Base-by-base conservation (phyloP, 2,888 invertebrate genomes). In the Drosophila paranaensis region DNA sequence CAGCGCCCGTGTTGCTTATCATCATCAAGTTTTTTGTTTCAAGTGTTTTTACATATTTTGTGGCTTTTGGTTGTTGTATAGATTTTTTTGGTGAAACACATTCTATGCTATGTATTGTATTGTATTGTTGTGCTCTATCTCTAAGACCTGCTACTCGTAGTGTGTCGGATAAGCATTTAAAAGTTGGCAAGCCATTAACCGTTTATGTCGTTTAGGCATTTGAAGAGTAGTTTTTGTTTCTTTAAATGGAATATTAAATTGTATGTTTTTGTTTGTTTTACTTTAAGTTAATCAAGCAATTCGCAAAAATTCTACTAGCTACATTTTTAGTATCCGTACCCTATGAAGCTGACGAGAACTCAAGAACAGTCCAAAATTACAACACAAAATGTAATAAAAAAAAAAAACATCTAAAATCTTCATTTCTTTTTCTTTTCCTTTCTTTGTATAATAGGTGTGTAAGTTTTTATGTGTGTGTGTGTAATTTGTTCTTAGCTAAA, bases 261-360 rank as follows among this genome's bases (percentile, higher is more conserved):
- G 55, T 82, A 71, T 51, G 57, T 71, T 69, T 71, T 60, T 69
- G 46, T 27, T 58, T 40, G 30, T 61, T 65, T 72, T 71, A 64
- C 56, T 56, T 74, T 74, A 65, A 55, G 63, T 79, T 71, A 60
- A 71, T 76, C 77, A 85, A 85, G 88, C 84, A 87, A 79, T 81
- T 87, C 50, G 61, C 20, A 20, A 20, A 85, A 89, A 81, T 86
- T 86, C 90, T 86, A 86, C 86, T 86, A 86, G 71, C 86, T 86
- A 86, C 82, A 53, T 65, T 77, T 71, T 72, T 60, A 60, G 71
- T 76, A 66, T 73, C 20, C 58, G 65, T 75, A 71, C 48, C 71
- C 65, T 66, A 54, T 35, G 60, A 60, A 66, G 40, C 46, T 45
- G n/a, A 53, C 51, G 51, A 69, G 25, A 65, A 61, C 60, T 42